Percentiles rank a stretch among this genome's conserved stretches.
phyloP scores from a whole-genome alignment of 2,888 invertebrate genomes.

The Macaria notata region DNA sequence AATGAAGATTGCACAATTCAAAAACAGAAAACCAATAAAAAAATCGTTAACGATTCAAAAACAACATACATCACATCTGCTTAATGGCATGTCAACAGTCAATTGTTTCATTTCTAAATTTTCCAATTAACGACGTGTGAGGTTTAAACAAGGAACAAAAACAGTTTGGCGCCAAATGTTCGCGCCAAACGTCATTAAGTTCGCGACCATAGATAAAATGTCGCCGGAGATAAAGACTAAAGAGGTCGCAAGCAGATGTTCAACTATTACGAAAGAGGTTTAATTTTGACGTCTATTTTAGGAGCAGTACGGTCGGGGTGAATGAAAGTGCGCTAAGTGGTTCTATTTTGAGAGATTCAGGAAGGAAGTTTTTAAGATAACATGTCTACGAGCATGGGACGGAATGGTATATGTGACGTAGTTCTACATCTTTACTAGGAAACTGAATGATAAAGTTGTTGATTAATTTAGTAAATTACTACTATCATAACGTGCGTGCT shows the following conservation, averaged over 20 bases:
- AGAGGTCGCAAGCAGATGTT: slow-evolving; percentile 58
- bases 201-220: slow-evolving; percentile 56
- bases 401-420: neutral
- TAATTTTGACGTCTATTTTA: slow-evolving; percentile 27
- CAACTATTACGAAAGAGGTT: slow-evolving; percentile 20
- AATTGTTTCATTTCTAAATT: slow-evolving; percentile 49
- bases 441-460: neutral
- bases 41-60: neutral
- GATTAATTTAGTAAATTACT: too few relatives aligned
- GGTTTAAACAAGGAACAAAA: slow-evolving; percentile 36
- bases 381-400: neutral
- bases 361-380: slow-evolving; percentile 27
- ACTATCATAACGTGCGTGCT: too few relatives aligned
- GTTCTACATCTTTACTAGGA: neutral
- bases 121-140: slow-evolving; percentile 63
- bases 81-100: slow-evolving; percentile 10
- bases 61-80: neutral
- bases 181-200: slow-evolving; percentile 59
- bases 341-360: slow-evolving; percentile 23
- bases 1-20: too few relatives aligned
- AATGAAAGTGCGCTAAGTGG: slow-evolving; percentile 26
- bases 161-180: slow-evolving; percentile 63
- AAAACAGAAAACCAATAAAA: neutral
- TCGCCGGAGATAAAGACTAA: slow-evolving; percentile 38
- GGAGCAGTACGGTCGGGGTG: slow-evolving; percentile 13